Conservation (phyloP, 2,888 invertebrate genomes). For the Tanypteryx hageni region DNA sequence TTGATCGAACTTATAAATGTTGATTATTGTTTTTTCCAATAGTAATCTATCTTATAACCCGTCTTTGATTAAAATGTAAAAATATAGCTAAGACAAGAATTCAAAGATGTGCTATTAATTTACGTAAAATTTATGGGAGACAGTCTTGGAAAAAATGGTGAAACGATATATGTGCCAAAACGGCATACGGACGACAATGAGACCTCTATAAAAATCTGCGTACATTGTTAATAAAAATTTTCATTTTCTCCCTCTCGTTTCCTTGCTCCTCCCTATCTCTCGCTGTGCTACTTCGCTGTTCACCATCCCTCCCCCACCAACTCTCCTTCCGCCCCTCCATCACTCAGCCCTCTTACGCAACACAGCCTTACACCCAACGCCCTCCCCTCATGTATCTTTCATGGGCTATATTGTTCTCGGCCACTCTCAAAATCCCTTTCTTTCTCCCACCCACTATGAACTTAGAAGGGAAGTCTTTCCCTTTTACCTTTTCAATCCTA, state of each 20-base stretch:
- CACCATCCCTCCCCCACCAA: not conserved
- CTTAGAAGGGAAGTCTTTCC: conserved; percentile 26
- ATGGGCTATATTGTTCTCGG: conserved; percentile 61
- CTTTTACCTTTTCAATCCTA: conserved; percentile 48
- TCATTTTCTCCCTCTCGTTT: conserved; percentile 32
- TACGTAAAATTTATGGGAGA: no score
- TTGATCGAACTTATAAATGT: no score
- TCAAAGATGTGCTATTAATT: no score
- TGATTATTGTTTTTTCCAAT: no score
- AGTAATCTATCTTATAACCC: no score
- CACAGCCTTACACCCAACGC: not conserved
- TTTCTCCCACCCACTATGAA: conserved; percentile 48
- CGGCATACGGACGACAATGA: not conserved
- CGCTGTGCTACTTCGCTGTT: conserved; percentile 14
- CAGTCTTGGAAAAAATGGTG: not conserved
- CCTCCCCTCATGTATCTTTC: conserved; percentile 61
- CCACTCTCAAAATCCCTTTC: conserved; percentile 42
- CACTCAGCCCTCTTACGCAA: conserved; percentile 10
- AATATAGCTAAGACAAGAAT: no score
- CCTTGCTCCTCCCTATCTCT: not conserved
- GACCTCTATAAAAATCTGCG: not conserved
- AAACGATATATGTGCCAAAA: not conserved
- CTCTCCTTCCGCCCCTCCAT: not conserved
- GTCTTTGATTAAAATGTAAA: no score
- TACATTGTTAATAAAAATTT: conserved; percentile 52